Percentiles rank a stretch among this genome's conserved stretches.
These are phyloP conservation scores for Cerceris rybyensis DNA, from an alignment of 2,888 invertebrate species.

Conservation along the genomic window DNA sequence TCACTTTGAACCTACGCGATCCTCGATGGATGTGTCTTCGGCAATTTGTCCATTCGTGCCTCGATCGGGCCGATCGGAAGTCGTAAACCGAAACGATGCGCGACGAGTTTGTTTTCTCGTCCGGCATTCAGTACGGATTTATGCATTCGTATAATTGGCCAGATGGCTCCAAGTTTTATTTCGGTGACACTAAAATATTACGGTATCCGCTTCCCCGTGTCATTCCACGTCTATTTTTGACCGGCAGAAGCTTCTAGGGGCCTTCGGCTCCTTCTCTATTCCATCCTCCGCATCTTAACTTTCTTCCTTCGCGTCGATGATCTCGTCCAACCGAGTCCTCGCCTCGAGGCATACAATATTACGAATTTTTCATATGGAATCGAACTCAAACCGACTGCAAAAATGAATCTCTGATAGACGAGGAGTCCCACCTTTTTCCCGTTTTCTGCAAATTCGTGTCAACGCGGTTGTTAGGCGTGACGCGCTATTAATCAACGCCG, in stretches of 20 bases:
- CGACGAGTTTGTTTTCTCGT: conserved; percentile 52
- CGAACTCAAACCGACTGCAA: no score
- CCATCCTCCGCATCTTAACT: conserved; percentile 38
- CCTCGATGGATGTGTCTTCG: neutral
- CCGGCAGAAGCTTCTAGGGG: conserved; percentile 56
- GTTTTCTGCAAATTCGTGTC: conserved; percentile 14
- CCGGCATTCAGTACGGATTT: conserved; percentile 49
- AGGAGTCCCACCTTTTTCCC: conserved; percentile 19
- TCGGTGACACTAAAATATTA: conserved; percentile 67
- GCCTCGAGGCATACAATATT: neutral
- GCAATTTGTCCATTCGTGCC: neutral
- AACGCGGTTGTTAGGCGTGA: neutral
- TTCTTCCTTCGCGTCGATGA: conserved; percentile 31
- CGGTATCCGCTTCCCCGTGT: conserved; percentile 67
- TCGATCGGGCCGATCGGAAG: conserved; percentile 35
- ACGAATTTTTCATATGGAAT: neutral
- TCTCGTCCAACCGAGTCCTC: neutral
- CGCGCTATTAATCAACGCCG: conserved; percentile 25
- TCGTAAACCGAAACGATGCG: conserved; percentile 46
- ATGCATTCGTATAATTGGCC: conserved; percentile 66
- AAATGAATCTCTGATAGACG: neutral
- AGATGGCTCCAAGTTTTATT: conserved; percentile 69
- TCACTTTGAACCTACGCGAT: no score
- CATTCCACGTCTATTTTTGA: conserved; percentile 68
- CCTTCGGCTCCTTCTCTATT: conserved; percentile 49